A percentile compares a stretch with the other conserved stretches of the same genome.
Evolutionary conservation across 2,113 vertebrate genomes (phyloP).

Genomic region (Dascyllus trimaculatus): DNA sequence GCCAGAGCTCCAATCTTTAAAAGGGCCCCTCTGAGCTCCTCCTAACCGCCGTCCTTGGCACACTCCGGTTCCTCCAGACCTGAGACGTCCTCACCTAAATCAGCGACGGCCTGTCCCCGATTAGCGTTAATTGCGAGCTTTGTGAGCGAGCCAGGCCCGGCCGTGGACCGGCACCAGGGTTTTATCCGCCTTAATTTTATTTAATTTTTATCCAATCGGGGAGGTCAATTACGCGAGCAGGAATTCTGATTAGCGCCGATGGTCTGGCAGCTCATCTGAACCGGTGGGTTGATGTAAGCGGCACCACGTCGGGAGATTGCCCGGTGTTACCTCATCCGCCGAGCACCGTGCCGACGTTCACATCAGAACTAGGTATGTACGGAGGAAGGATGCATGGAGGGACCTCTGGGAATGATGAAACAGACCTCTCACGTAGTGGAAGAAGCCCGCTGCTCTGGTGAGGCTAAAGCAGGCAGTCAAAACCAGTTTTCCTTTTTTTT

Average conservation of each 20-base stretch:
- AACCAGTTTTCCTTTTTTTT: conserved; percentile 32
- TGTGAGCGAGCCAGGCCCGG: conserved; percentile 51
- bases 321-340: conserved; percentile 76
- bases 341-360: conserved; percentile 40
- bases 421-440: conserved; percentile 50
- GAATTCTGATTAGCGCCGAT: conserved; percentile 58
- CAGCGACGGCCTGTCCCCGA: conserved; percentile 50
- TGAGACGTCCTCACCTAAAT: conserved; percentile 60
- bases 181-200: conserved; percentile 52
- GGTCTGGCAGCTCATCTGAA: conserved; percentile 67
- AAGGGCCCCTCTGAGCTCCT: conserved; percentile 35
- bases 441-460: conserved; percentile 30
- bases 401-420: conserved; percentile 76
- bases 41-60: conserved; percentile 61
- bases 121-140: conserved; percentile 62
- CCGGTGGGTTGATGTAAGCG: conserved; percentile 71
- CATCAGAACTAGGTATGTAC: conserved; percentile 68
- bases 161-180: conserved; percentile 33
- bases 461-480: conserved; percentile 34
- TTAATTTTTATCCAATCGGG: conserved; percentile 54
- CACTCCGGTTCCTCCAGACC: conserved; percentile 36
- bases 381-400: conserved; percentile 57
- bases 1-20: conserved; percentile 62
- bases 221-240: conserved; percentile 63
- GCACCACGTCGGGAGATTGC: conserved; percentile 69